Conservation (phyloP, 2,113 vertebrate species). For the Ranitomeya variabilis region DNA sequence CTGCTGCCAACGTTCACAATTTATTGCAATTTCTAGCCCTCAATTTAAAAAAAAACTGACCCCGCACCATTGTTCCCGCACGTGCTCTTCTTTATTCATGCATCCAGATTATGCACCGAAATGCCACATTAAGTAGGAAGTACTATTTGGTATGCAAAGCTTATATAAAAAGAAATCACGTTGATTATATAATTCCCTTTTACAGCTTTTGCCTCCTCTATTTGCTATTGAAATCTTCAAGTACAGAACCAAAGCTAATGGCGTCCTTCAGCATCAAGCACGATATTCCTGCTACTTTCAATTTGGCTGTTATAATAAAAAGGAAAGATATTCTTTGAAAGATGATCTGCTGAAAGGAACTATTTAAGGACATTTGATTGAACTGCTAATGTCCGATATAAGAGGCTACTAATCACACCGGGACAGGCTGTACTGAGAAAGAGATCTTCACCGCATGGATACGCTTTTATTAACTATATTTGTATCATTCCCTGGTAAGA, state of each 20-base stretch:
- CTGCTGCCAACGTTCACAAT: background rate
- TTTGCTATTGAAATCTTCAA: slow-evolving; percentile 19
- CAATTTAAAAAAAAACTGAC: too few relatives aligned
- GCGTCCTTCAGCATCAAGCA: slow-evolving; percentile 12
- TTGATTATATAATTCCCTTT: slow-evolving; percentile 25
- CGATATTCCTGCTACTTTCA: slow-evolving; percentile 1
- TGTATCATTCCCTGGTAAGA: background rate
- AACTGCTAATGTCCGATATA: slow-evolving; percentile 22
- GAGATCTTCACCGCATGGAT: background rate
- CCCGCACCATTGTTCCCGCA: background rate
- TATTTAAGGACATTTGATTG: slow-evolving; percentile 27
- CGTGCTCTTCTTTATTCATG: background rate
- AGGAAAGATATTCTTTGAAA: slow-evolving; percentile 13
- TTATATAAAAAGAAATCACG: slow-evolving; percentile 8
- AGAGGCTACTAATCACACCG: slow-evolving; percentile 19
- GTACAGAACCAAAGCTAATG: slow-evolving; percentile 21
- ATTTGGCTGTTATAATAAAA: slow-evolving; percentile 3
- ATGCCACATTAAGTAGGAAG: background rate
- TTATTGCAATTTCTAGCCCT: background rate
- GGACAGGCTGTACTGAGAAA: background rate
- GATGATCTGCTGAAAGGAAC: slow-evolving; percentile 23
- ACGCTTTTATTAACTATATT: background rate
- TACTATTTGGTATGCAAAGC: background rate
- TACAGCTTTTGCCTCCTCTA: slow-evolving; percentile 7
- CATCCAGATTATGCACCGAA: background rate